These are phyloP conservation scores for Muscicapa striata DNA, from an alignment of 2,797 vertebrate species.

Conservation along the genomic window DNA sequence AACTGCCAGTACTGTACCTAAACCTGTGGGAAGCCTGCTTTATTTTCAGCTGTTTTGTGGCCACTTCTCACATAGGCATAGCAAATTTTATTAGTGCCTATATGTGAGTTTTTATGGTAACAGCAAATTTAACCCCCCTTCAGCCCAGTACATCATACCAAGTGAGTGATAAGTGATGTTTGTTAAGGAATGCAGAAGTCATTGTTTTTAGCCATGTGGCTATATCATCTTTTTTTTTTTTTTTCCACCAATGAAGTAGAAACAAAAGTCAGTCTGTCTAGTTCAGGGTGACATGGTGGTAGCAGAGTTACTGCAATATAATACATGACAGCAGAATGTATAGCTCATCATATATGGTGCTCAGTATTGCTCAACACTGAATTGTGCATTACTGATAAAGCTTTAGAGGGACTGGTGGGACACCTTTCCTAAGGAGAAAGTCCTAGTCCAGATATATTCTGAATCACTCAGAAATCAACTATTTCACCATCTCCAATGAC, in stretches of 20 bases:
- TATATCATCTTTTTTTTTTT: not conserved
- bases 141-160: not conserved
- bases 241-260: not conserved
- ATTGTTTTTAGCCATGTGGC: not conserved
- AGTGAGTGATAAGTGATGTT: not conserved
- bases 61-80: fast-evolving
- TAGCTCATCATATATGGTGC: not conserved
- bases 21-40: not conserved
- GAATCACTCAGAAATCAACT: not conserved
- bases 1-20: not conserved
- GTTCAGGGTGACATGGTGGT: fast-evolving
- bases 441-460: not conserved
- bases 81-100: not conserved
- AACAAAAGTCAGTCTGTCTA: not conserved
- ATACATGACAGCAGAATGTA: fast-evolving
- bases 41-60: not conserved
- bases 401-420: not conserved
- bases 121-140: not conserved
- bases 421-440: not conserved
- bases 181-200: not conserved
- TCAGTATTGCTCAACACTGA: not conserved
- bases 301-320: not conserved
- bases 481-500: not conserved
- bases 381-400: not conserved
- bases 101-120: not conserved